Evolutionary conservation across 2,888 invertebrate genomes (phyloP).

Genomic region (Yponomeuta sedellus): DNA sequence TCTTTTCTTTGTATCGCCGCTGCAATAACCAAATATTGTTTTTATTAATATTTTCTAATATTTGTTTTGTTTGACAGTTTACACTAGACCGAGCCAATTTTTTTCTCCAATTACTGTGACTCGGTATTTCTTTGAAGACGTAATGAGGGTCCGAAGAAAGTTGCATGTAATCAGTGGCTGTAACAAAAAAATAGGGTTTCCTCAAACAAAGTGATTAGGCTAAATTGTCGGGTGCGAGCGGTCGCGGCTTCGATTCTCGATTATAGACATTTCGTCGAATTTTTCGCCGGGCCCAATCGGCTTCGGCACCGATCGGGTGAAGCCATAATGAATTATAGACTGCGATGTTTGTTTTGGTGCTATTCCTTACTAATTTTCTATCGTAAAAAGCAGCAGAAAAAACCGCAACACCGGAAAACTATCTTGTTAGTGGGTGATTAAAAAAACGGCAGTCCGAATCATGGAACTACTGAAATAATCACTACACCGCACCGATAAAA

Average conservation of each 20-base stretch:
- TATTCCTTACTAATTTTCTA: neutral
- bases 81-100: neutral
- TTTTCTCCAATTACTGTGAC: neutral
- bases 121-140: neutral
- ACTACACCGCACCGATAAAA: slow-evolving; percentile 23
- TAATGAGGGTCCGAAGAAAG: neutral
- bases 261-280: slow-evolving; percentile 64
- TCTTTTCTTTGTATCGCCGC: slow-evolving; percentile 26
- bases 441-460: slow-evolving; percentile 9
- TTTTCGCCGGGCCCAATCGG: slow-evolving; percentile 54
- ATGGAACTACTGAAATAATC: slow-evolving; percentile 4
- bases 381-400: neutral
- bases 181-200: slow-evolving; percentile 26
- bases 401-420: neutral
- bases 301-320: slow-evolving; percentile 37
- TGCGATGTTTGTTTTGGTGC: slow-evolving; percentile 44
- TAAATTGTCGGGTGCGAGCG: slow-evolving; percentile 56
- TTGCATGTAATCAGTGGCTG: neutral
- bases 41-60: slow-evolving; percentile 39
- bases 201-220: slow-evolving; percentile 56
- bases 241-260: slow-evolving; percentile 52
- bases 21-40: slow-evolving; percentile 40
- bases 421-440: neutral
- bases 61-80: slow-evolving; percentile 31
- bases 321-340: slow-evolving; percentile 58